Evolutionary conservation across 2,888 invertebrate genomes (phyloP), one percentile per base, ranked within the genome.

Genomic region (Cantharis flavilabris): DNA sequence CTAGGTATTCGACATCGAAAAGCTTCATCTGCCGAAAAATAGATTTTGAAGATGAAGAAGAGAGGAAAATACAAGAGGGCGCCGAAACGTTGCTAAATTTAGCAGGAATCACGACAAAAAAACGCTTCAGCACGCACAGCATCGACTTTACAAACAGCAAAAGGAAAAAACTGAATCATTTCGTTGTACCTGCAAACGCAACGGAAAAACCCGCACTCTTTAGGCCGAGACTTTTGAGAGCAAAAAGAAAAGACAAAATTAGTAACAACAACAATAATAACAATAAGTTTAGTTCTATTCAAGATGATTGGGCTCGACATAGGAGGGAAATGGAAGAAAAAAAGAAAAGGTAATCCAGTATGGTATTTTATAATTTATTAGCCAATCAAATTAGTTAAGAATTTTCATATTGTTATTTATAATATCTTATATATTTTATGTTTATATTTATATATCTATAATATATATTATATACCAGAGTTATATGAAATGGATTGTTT

Each of bases 21-120:
- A 76, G 33, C n/a, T 62, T 20, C 23, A 70, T 62, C 16, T 85
- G 86, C 77, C 84, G 87, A 14, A 87, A 86, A 81, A 84, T 87
- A 28, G 86, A 87, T 75, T 86, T 87, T 81, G 92, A 92, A 83
- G 89, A 92, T 70, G 93, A 93, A 82, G 93, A 94, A 86, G 92
- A 92, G 83, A 90, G 93, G 80, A 92, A 93, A 83, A 93, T 94
- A 80, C 94, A 93, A 64, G 95, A 95, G 86, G 95, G 95, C 76
- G 95, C 95, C 0, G 94, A 95, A 84, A 95, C 95, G 0, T 88
- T 95, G 79, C 89, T 95, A 67, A 95, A 95, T 86, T 89, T 95
- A 75, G 95, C 95, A 0, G 94, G 94, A 20, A 87, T 88, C 72
- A 82, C 86, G 14, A 86, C 87, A 63, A 81, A 86, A 69, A 88